These are phyloP conservation scores for Turritopsis dohrnii DNA, from an alignment of 30 jellyfish, hydroid and myxozoan species.

Conservation along the genomic window DNA sequence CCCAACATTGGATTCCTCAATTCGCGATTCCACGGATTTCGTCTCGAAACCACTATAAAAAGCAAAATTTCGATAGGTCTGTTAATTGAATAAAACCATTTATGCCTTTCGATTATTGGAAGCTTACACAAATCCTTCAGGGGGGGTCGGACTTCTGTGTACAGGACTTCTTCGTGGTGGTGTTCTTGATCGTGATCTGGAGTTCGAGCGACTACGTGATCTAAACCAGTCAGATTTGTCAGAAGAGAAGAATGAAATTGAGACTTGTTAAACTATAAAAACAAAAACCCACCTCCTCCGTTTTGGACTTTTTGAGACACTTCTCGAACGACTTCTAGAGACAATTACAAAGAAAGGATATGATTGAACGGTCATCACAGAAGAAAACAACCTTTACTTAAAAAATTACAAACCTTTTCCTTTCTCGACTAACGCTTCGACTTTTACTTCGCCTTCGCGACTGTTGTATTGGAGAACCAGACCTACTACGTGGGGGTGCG, in stretches of 20 bases:
- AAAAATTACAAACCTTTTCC: background rate
- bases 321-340: constrained; percentile 35
- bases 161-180: constrained; percentile 59
- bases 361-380: background rate
- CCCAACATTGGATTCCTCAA: constrained; percentile 91
- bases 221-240: no score
- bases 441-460: constrained; percentile 28
- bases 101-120: background rate
- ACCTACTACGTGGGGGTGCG: constrained; percentile 21
- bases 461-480: background rate
- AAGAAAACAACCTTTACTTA: background rate
- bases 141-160: constrained; percentile 98
- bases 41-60: constrained; percentile 74
- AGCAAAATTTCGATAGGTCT: background rate
- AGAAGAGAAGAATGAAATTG: no score
- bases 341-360: no score
- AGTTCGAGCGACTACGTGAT: constrained; percentile 33
- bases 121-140: constrained; percentile 46
- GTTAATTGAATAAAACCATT: background rate
- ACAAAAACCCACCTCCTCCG: constrained; percentile 28
- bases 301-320: constrained; percentile 49
- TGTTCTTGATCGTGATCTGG: constrained; percentile 65
- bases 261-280: no score
- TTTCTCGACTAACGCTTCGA: constrained; percentile 37
- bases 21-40: constrained; percentile 66